Percentiles rank a stretch among this genome's conserved stretches.
These are phyloP conservation scores for Bombus waltoni DNA, from an alignment of 1,140 invertebrate genomes.

Conservation along the genomic window DNA sequence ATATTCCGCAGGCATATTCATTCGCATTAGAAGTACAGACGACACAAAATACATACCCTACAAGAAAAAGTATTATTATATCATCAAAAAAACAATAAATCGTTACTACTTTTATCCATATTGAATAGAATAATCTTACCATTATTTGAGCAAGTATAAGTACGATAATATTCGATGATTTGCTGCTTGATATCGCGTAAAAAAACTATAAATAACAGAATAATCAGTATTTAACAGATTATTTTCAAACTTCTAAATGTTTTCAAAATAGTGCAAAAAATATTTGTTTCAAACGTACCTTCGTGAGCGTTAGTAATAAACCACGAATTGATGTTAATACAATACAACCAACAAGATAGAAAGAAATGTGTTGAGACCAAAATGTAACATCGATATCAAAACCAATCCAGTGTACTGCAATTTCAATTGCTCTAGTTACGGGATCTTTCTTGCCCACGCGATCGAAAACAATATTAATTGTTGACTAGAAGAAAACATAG, in stretches of 20 bases:
- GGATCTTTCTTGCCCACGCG: constrained; percentile 99
- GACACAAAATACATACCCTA: constrained; percentile 99
- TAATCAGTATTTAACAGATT: constrained; percentile 27
- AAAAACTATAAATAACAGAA: constrained; percentile 92
- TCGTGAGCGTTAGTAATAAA: constrained; percentile 97
- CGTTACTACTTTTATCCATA: neutral
- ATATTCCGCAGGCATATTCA: constrained; percentile 99
- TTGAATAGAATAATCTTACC: constrained; percentile 84
- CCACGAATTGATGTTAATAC: constrained; percentile 99
- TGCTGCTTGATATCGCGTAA: constrained; percentile 99
- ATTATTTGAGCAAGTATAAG: constrained; percentile 98
- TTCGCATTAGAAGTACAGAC: constrained; percentile 97
- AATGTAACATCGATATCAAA: constrained; percentile 98
- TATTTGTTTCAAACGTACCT: constrained; percentile 84
- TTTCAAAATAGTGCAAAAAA: neutral
- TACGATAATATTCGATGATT: constrained; percentile 99
- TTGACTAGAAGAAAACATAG: constrained; percentile 87
- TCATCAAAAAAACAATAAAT: neutral
- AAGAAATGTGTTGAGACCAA: constrained; percentile 99
- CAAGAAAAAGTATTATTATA: constrained; percentile 69
- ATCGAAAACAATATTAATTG: constrained; percentile 99
- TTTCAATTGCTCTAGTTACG: constrained; percentile 97
- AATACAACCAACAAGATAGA: constrained; percentile 98
- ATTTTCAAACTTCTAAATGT: neutral
- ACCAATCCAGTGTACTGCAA: constrained; percentile 98